phyloP scores from a whole-genome alignment of 2,113 vertebrate genomes.

The Penelope pileata region DNA sequence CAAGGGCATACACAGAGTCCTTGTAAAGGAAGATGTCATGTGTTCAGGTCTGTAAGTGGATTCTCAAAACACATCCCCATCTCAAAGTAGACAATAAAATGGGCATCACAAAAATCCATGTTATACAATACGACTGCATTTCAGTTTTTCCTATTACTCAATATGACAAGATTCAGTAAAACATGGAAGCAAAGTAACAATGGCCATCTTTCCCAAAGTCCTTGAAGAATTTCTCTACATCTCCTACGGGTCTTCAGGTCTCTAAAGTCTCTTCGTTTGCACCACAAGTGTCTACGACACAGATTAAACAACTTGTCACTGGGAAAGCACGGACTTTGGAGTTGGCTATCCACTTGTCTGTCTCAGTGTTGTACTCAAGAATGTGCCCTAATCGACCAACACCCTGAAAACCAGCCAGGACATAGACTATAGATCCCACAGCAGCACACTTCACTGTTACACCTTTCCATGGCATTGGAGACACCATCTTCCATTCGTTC shows the following conservation, averaged over 20 bases:
- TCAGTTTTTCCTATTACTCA: conserved; percentile 6
- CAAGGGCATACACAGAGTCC: conserved; percentile 14
- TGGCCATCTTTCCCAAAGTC: conserved; percentile 58
- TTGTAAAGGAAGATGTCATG: conserved; percentile 22
- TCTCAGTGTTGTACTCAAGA: conserved; percentile 93
- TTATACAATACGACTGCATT: conserved; percentile 53
- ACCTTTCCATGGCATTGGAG: conserved; percentile 95
- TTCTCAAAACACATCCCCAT: conserved; percentile 54
- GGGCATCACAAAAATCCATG: conserved; percentile 48
- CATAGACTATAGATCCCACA: conserved; percentile 90
- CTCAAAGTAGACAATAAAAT: conserved; percentile 48
- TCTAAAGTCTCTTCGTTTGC: conserved; percentile 93
- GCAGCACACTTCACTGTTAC: conserved; percentile 96
- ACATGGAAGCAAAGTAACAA: conserved; percentile 62
- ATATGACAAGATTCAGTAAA: conserved; percentile 48
- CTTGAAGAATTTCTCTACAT: conserved; percentile 20
- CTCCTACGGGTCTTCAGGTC: conserved; percentile 69
- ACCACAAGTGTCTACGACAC: conserved; percentile 95
- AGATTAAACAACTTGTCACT: conserved; percentile 95
- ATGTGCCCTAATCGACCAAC: conserved; percentile 93
- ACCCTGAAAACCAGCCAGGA: conserved; percentile 96
- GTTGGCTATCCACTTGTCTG: conserved; percentile 93
- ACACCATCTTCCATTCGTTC: conserved; percentile 92
- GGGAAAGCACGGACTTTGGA: conserved; percentile 95
- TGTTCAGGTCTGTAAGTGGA: not conserved